Conservation (phyloP, 35 echinoderm and acorn worm species). For the Eucidaris tribuloides region DNA sequence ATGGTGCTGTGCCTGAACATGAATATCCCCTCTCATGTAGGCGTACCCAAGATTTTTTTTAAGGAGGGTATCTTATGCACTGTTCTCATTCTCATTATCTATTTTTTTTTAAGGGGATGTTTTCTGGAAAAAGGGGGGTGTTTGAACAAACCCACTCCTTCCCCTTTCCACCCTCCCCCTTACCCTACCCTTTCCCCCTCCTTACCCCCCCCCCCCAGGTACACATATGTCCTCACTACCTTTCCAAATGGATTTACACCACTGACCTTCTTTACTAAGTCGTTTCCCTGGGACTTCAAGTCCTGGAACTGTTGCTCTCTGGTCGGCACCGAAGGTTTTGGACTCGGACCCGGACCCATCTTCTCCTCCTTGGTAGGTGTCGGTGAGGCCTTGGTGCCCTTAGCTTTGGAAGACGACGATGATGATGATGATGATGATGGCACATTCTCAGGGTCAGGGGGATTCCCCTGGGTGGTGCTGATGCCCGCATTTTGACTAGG, state of each 20-base stretch:
- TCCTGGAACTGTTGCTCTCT: slow-evolving; percentile 62
- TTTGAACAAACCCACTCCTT: too few species aligned
- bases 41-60: too few species aligned
- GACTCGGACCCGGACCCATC: not conserved
- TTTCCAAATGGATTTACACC: not conserved
- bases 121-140: too few species aligned
- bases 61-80: too few species aligned
- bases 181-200: too few species aligned
- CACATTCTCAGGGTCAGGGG: not conserved
- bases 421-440: not conserved
- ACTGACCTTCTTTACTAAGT: slow-evolving; percentile 77
- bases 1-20: too few species aligned
- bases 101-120: too few species aligned
- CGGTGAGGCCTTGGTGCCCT: not conserved
- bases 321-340: not conserved
- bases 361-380: not conserved
- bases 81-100: too few species aligned
- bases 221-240: too few species aligned
- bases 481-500: not conserved
- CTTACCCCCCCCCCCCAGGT: too few species aligned
- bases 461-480: not conserved
- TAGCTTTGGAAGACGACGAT: not conserved
- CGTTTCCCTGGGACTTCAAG: slow-evolving; percentile 71
- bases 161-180: too few species aligned
- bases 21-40: too few species aligned